Evolutionary conservation across 2,113 vertebrate genomes (phyloP).

Genomic region (Mionectes macconnelli): DNA sequence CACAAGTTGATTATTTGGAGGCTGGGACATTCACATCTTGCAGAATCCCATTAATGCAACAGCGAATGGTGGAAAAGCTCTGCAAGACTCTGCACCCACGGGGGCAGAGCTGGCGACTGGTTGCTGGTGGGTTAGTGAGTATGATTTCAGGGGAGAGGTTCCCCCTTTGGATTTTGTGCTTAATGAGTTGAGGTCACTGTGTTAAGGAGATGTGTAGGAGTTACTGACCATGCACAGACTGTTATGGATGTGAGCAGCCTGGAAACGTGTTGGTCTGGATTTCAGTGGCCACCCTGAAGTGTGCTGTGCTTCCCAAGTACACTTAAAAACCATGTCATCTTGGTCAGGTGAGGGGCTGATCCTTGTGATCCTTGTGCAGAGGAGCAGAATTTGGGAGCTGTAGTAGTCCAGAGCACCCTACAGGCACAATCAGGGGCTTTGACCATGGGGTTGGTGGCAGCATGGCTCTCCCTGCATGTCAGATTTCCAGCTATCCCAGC

Average conservation of each 20-base stretch:
- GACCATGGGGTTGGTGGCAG: accelerated
- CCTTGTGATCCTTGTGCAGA: not conserved
- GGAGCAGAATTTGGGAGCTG: not conserved
- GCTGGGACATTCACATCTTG: accelerated
- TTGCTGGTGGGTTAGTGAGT: not conserved
- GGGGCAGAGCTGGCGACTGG: not conserved
- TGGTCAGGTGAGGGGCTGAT: not conserved
- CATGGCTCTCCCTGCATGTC: not conserved
- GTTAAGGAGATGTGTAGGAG: accelerated
- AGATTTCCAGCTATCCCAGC: not conserved
- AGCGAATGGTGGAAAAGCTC: not conserved
- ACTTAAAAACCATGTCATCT: accelerated
- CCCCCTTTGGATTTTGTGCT: not conserved
- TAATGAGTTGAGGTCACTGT: not conserved
- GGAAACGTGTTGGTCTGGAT: not conserved
- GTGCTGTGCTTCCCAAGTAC: not conserved
- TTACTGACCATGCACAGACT: accelerated
- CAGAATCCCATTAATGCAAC: not conserved
- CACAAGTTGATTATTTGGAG: not conserved
- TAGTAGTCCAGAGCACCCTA: not conserved
- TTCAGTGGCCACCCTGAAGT: not conserved
- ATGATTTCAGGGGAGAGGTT: not conserved
- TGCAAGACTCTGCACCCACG: not conserved
- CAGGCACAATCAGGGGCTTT: not conserved
- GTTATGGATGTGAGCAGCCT: accelerated